Conservation (phyloP, 2,888 invertebrate genomes). For the Punctoribates punctum region DNA sequence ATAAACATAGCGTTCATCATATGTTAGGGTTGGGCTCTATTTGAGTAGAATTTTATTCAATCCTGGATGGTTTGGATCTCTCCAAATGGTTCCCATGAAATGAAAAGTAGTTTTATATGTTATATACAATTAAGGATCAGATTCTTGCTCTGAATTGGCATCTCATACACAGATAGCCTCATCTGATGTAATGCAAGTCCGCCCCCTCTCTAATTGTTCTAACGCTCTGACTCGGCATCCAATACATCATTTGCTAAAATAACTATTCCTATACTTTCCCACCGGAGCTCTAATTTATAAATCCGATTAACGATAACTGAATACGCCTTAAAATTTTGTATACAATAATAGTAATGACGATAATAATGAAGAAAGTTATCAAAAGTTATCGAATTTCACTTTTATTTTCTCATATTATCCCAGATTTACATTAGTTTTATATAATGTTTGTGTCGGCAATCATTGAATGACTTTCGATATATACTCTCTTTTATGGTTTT, state of each 20-base stretch:
- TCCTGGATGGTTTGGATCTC: slow-evolving; percentile 18
- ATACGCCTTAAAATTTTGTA: slow-evolving; percentile 1
- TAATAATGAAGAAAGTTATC: not conserved
- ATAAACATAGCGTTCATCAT: slow-evolving; percentile 20
- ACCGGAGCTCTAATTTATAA: slow-evolving; percentile 15
- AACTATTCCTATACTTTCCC: not conserved
- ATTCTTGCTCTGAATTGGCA: not conserved
- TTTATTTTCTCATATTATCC: not conserved
- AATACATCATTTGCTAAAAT: slow-evolving; percentile 10
- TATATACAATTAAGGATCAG: slow-evolving; percentile 23
- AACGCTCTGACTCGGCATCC: not conserved
- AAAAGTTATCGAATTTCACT: slow-evolving; percentile 15
- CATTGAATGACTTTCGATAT: not conserved
- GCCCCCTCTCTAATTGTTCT: slow-evolving; percentile 14
- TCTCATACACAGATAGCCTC: not conserved
- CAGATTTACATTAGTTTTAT: slow-evolving; percentile 1
- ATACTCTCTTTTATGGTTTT: not conserved
- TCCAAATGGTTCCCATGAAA: slow-evolving; percentile 21
- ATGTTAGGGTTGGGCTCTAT: slow-evolving; percentile 19
- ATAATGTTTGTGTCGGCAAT: slow-evolving; percentile 10
- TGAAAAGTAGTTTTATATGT: slow-evolving; percentile 22
- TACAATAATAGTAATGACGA: not conserved
- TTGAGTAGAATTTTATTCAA: slow-evolving; percentile 9
- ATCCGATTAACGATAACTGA: not conserved
- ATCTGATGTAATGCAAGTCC: not conserved